Base-by-base conservation (phyloP, 2,797 vertebrate genomes). In the Craterocephalus amniculus region DNA sequence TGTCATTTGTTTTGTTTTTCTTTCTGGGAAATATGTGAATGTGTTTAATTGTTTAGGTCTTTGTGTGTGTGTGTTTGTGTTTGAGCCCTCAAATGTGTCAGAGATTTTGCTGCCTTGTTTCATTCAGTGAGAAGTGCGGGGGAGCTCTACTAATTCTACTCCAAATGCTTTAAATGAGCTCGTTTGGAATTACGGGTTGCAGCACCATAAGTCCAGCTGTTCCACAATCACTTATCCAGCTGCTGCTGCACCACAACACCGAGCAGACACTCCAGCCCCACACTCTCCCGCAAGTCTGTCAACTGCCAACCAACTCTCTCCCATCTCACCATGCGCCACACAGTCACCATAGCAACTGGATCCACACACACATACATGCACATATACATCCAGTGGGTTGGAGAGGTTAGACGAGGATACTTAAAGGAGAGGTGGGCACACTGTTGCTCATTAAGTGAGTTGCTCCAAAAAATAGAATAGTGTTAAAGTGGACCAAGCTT, bases 301-400 rank as follows among this genome's bases (percentile, higher is more conserved):
- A 88, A 83, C 88, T 88, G 89, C 88, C 89, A 76, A 86, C 84
- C 88, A 92, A 88, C 88, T 92, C 89, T 88, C 86, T 84, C 83
- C 87, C 74, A 78, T 88, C 87, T 92, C 87, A 81, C 84, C 87
- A 89, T 87, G 88, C 86, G 74, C 89, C 89, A 90, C 87, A 87
- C 86, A 74, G 92, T 95, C 91, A 69, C 93, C 89, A 95, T 95
- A 89, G 93, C 92, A 95, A 95, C 94, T 91, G 92, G 88, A 81
- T 93, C 92, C 91, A 81, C 70, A 84, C 69, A 72, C 58, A 67
- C 51, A 48, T 18, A 55, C 49, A 32, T 14, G 10, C 27, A 29
- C 51, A 48, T 48, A 51, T 31, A 59, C 76, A 88, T 81, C 65
- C 77, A 81, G 76, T 55, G 62, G 43, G 81, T 79, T 74, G 24